These are phyloP conservation scores for Schizopygopsis pylzovi DNA, from an alignment of 2,797 vertebrate species.

Conservation along the genomic window DNA sequence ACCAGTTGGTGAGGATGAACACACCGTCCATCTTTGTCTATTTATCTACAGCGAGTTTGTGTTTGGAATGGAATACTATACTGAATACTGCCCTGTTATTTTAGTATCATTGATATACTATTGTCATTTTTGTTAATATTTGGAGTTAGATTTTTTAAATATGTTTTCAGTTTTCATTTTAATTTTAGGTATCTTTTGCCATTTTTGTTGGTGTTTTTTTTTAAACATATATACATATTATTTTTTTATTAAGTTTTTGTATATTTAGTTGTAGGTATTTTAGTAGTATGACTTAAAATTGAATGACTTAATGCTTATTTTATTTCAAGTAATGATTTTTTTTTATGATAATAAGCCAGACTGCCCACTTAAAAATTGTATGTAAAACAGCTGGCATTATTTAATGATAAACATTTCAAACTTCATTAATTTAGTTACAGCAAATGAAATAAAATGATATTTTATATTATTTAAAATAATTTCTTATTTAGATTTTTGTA, in stretches of 20 bases:
- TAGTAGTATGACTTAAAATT: neutral
- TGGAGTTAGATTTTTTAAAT: too few species aligned
- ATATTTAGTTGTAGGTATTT: neutral
- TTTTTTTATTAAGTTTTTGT: neutral
- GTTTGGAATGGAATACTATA: neutral
- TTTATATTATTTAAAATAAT: neutral
- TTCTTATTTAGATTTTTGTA: too few species aligned
- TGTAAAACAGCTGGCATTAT: neutral
- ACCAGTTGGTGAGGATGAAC: slow-evolving; percentile 79
- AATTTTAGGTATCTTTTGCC: too few species aligned
- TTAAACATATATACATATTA: too few species aligned
- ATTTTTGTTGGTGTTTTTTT: too few species aligned
- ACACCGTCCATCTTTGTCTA: neutral
- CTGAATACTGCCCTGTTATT: neutral
- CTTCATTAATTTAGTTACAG: neutral
- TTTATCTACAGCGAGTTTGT: neutral
- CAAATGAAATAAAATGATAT: neutral
- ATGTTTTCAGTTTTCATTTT: neutral
- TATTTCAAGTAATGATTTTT: too few species aligned
- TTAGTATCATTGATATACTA: neutral
- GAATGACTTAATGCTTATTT: too few species aligned
- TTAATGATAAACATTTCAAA: neutral
- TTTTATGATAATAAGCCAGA: too few species aligned
- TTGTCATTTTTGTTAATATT: neutral
- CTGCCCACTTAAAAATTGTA: too few species aligned